A percentile compares a stretch with the other conserved stretches of the same genome.
Conservation (phyloP, 1,140 invertebrate genomes). For the Lepidurus packardi region DNA sequence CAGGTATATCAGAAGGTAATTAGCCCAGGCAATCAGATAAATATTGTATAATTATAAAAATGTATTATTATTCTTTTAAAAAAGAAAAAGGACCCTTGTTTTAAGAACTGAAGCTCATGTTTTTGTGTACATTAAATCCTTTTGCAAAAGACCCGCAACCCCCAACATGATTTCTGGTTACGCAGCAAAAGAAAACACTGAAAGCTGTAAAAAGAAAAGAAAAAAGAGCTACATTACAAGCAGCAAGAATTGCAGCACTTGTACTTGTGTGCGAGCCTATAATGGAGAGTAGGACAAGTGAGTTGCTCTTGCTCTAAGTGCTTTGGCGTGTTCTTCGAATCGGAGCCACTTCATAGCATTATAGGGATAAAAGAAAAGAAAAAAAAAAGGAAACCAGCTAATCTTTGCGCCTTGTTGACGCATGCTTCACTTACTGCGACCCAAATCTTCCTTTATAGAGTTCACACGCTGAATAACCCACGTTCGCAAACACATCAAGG, state of each 20-base stretch:
- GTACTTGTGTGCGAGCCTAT: slow-evolving; percentile 6
- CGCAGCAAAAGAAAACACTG: background rate
- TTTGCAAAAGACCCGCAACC: background rate
- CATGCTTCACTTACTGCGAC: slow-evolving; percentile 17
- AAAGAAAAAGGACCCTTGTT: too few relatives aligned
- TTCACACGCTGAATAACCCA: background rate
- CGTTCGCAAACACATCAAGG: background rate
- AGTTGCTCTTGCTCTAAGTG: slow-evolving; percentile 21
- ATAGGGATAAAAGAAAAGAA: background rate
- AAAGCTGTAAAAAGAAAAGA: background rate
- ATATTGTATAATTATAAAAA: too few relatives aligned
- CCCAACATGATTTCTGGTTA: background rate
- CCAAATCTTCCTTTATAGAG: slow-evolving; percentile 19
- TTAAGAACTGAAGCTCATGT: background rate
- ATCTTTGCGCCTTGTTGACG: slow-evolving; percentile 18
- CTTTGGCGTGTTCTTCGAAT: slow-evolving; percentile 18
- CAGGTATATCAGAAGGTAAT: background rate
- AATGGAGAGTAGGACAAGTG: slow-evolving; percentile 14
- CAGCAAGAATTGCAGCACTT: background rate
- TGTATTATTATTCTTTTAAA: too few relatives aligned
- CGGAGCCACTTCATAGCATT: slow-evolving; percentile 16
- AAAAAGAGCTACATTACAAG: background rate
- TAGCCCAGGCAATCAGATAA: background rate
- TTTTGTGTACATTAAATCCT: background rate
- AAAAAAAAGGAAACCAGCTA: slow-evolving; percentile 14